Evolutionary conservation across 2,797 vertebrate species (phyloP).

Genomic region (Hylomyscus alleni): DNA sequence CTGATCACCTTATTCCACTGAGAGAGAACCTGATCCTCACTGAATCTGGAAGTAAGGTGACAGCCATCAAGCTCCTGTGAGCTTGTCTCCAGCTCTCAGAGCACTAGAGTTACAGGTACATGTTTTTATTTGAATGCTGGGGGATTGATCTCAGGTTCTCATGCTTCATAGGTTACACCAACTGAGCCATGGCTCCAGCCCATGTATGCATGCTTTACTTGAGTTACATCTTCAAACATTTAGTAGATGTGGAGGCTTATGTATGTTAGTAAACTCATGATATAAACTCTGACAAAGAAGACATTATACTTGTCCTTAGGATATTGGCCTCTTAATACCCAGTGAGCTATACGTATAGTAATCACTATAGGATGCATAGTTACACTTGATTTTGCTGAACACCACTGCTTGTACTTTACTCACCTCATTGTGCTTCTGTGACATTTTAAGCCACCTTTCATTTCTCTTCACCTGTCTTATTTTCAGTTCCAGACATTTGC

Average conservation of each 20-base stretch:
- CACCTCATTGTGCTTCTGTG: background rate
- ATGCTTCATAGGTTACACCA: background rate
- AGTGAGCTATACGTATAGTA: background rate
- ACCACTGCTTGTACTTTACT: background rate
- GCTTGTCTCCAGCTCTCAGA: background rate
- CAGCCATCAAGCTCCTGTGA: background rate
- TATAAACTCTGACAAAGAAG: constrained; percentile 57
- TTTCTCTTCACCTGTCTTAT: constrained; percentile 46
- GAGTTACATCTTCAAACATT: background rate
- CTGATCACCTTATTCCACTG: background rate
- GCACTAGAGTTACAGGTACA: background rate
- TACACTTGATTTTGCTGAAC: constrained; percentile 18
- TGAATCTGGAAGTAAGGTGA: background rate
- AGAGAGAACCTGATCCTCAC: background rate
- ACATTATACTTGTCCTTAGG: background rate
- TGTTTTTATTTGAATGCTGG: background rate
- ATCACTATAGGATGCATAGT: background rate
- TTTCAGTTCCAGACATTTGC: constrained; percentile 52
- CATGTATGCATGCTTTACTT: background rate
- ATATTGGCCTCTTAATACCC: background rate
- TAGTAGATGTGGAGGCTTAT: background rate
- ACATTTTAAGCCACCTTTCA: background rate
- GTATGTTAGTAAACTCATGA: background rate
- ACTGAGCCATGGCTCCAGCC: background rate
- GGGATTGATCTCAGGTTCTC: background rate